Percentiles rank a stretch among this genome's conserved stretches.
These are phyloP conservation scores for Drosophila mayaguana DNA, from an alignment of 2,888 invertebrate genomes.

Conservation along the genomic window DNA sequence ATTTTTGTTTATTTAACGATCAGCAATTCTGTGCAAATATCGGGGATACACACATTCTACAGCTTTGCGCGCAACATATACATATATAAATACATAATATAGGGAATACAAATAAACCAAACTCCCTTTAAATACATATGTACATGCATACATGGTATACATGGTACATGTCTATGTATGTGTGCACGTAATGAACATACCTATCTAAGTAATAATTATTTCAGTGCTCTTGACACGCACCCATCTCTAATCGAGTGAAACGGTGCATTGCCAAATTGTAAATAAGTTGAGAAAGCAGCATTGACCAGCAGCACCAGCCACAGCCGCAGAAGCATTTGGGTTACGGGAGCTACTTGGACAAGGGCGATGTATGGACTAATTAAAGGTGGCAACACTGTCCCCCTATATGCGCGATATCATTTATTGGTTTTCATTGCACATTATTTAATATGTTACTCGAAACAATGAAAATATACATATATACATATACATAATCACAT, in stretches of 20 bases:
- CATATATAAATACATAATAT: background rate
- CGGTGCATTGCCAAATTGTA: constrained; percentile 1
- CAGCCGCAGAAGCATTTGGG: constrained; percentile 1
- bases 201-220: background rate
- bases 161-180: too few species aligned
- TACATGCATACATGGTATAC: too few species aligned
- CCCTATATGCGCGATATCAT: background rate
- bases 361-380: constrained; percentile 14
- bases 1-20: constrained; percentile 3
- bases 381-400: constrained; percentile 44
- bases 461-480: constrained; percentile 39
- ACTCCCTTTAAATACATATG: too few species aligned
- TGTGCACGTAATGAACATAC: background rate
- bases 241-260: constrained; percentile 18
- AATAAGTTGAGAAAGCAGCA: constrained; percentile 9
- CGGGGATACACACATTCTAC: background rate
- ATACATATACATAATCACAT: background rate
- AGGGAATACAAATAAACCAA: background rate
- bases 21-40: background rate
- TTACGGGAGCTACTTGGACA: constrained; percentile 4
- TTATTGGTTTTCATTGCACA: constrained; percentile 15
- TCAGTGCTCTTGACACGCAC: constrained; percentile 7
- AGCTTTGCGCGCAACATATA: background rate
- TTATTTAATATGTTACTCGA: constrained; percentile 20
- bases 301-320: background rate